Evolutionary conservation across 2,888 invertebrate genomes (phyloP).

Genomic region (Yponomeuta cagnagella): DNA sequence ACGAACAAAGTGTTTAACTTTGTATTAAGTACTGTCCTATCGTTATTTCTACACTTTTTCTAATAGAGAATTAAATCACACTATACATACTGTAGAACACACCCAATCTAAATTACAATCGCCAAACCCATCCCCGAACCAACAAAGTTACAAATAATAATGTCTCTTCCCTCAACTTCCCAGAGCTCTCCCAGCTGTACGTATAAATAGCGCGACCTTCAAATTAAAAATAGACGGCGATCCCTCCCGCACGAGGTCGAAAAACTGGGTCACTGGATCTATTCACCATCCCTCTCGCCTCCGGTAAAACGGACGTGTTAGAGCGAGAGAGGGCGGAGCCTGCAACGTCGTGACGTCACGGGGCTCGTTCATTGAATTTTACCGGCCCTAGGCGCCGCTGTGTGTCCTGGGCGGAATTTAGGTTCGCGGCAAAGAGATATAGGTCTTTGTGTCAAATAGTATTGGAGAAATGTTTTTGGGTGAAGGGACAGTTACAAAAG

Average conservation of each 20-base stretch:
- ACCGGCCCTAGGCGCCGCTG: conserved; percentile 35
- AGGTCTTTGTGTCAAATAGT: background rate
- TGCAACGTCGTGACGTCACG: conserved; percentile 63
- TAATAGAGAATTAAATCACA: no score
- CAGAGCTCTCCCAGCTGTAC: conserved; percentile 36
- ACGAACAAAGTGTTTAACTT: no score
- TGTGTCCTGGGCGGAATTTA: background rate
- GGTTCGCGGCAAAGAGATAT: background rate
- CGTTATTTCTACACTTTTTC: no score
- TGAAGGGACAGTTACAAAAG: background rate
- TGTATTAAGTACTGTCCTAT: no score
- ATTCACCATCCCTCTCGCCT: conserved; percentile 39
- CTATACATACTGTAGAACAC: no score
- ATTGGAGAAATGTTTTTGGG: background rate
- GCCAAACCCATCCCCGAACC: background rate
- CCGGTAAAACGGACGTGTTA: conserved; percentile 30
- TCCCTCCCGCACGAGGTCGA: conserved; percentile 68
- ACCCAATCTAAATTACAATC: background rate
- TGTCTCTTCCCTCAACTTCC: background rate
- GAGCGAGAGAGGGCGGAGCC: conserved; percentile 34
- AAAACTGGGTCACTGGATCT: conserved; percentile 64
- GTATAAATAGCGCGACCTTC: conserved; percentile 73
- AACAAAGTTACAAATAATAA: background rate
- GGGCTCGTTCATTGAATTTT: conserved; percentile 69
- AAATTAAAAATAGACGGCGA: conserved; percentile 71